These are phyloP conservation scores for Corapipo altera DNA, from an alignment of 2,113 vertebrate genomes.

Conservation along the genomic window DNA sequence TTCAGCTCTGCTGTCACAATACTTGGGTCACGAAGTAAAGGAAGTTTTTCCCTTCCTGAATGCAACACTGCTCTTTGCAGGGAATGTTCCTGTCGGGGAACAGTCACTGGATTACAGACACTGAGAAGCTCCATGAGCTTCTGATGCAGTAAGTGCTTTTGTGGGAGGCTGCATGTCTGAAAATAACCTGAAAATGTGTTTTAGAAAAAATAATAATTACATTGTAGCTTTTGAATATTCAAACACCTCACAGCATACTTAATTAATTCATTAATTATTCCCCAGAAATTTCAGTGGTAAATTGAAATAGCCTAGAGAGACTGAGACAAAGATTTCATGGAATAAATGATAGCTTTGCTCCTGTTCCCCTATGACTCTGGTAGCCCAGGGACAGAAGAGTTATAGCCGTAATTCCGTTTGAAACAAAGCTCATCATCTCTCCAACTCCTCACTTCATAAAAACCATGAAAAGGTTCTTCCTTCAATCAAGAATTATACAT, in stretches of 20 bases:
- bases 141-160: neutral
- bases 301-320: slow-evolving; percentile 64
- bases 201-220: slow-evolving; percentile 70
- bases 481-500: slow-evolving; percentile 31
- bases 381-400: slow-evolving; percentile 62
- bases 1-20: neutral
- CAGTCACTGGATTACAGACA: neutral
- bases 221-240: slow-evolving; percentile 68
- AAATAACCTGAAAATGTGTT: slow-evolving; percentile 60
- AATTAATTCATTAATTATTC: slow-evolving; percentile 74
- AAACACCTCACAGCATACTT: slow-evolving; percentile 63
- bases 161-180: slow-evolving; percentile 30
- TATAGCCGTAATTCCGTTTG: slow-evolving; percentile 14
- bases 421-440: slow-evolving; percentile 52
- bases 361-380: slow-evolving; percentile 38
- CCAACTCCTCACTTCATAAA: slow-evolving; percentile 19
- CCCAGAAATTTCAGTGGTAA: slow-evolving; percentile 68
- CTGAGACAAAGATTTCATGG: slow-evolving; percentile 56
- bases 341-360: slow-evolving; percentile 57
- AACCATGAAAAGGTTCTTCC: slow-evolving; percentile 9
- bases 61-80: neutral
- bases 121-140: neutral
- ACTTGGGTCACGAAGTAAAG: neutral
- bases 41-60: neutral
- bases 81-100: neutral